A percentile compares a stretch with the other conserved stretches of the same genome.
Conservation (phyloP, 2,888 invertebrate species). For the Ormia ochracea region DNA sequence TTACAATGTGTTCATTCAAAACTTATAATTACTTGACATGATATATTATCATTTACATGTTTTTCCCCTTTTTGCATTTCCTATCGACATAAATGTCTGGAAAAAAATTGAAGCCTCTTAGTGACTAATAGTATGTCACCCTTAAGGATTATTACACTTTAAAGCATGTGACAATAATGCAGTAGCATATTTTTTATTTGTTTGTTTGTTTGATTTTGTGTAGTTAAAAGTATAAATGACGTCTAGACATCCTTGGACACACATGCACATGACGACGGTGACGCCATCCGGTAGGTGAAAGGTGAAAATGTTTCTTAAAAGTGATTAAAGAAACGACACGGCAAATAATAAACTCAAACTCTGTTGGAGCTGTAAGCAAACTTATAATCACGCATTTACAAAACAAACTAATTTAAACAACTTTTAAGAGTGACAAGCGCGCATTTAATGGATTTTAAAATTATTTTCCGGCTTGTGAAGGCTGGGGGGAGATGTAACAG, state of each 20-base stretch:
- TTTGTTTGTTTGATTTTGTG: background rate
- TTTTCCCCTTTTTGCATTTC: background rate
- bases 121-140: conserved; percentile 53
- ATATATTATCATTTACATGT: conserved; percentile 23
- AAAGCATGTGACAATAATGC: conserved; percentile 2
- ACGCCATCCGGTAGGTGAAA: conserved; percentile 57
- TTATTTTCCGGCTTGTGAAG: too few relatives aligned
- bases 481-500: too few relatives aligned
- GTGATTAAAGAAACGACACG: conserved; percentile 44
- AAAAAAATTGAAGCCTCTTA: conserved; percentile 45
- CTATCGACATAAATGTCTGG: background rate
- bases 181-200: background rate
- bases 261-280: conserved; percentile 37
- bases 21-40: background rate
- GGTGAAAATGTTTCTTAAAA: conserved; percentile 39
- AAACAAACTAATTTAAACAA: background rate
- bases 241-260: conserved; percentile 63
- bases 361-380: background rate
- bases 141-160: conserved; percentile 53
- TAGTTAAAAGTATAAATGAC: conserved; percentile 59
- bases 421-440: too few relatives aligned
- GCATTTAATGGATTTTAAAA: too few relatives aligned
- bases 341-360: background rate
- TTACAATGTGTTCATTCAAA: background rate
- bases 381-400: background rate